Conservation (phyloP, 2,888 invertebrate species). For the Chymomyza amoena region DNA sequence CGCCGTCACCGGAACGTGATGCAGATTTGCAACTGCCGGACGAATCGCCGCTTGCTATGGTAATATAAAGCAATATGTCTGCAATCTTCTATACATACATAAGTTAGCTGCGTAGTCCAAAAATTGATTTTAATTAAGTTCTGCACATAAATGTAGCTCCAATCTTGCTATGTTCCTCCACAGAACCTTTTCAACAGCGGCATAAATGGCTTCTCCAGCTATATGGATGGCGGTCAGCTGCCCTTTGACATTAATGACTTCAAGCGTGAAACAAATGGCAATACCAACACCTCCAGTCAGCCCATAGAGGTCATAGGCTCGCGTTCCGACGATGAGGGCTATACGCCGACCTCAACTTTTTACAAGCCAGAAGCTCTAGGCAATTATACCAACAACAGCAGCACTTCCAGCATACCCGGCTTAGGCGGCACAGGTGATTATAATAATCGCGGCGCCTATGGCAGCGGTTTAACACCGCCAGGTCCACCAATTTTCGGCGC, state of each 20-base stretch:
- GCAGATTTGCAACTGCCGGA: constrained; percentile 88
- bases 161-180: not conserved
- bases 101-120: no score
- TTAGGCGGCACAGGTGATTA: constrained; percentile 30
- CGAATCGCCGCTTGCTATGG: constrained; percentile 75
- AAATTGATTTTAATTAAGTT: not conserved
- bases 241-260: constrained; percentile 81
- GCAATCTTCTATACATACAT: no score
- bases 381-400: constrained; percentile 56
- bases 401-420: constrained; percentile 44
- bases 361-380: constrained; percentile 79
- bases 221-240: constrained; percentile 82
- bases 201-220: constrained; percentile 82
- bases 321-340: constrained; percentile 80
- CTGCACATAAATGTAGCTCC: not conserved
- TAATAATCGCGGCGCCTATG: constrained; percentile 42
- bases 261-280: constrained; percentile 64
- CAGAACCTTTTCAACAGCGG: constrained; percentile 74
- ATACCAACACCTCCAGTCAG: constrained; percentile 75
- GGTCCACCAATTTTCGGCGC: constrained; percentile 55
- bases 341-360: constrained; percentile 78
- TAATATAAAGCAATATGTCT: constrained; percentile 23
- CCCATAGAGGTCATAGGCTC: constrained; percentile 82
- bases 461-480: constrained; percentile 60
- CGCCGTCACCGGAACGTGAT: constrained; percentile 89